Base-by-base conservation (phyloP, 30 jellyfish, hydroid and myxozoan genomes). In the Nemopilema nomurai region DNA sequence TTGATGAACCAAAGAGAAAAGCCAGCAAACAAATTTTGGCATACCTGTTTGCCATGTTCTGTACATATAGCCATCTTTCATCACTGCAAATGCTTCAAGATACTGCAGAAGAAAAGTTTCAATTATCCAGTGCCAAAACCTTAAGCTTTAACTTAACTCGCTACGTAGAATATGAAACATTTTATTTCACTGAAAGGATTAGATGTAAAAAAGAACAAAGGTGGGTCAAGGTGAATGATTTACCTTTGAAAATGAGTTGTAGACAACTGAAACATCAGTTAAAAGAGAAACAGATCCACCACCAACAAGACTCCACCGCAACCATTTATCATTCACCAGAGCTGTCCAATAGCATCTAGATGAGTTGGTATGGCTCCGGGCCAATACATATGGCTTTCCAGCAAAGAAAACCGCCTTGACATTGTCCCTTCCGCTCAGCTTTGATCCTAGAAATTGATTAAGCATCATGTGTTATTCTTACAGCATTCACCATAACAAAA, bases 31-130 rank as follows among this genome's bases (percentile, higher is more conserved):
- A 41, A 3, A 41, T 3, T 41, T 41, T 41, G 57, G 13, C 88
- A 74, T 29, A 90, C 97, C 89, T 19, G 89, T 67, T 65, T 94
- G 99, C 99, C 99, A 94, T 19, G 97, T 67, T 74, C 99, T 96
- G 84, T 94, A 94, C 90, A 94, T 51, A 70, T 89, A 86, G 25
- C 97, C 96, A 79, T 94, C 97, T 25, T 91, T 80, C 91, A 89
- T 82, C 28, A 94, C 97, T 16, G 91, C 89, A 78, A 81, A 94
- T 49, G 97, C 97, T 64, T 94, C 99, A 81, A 87, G 68, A 51
- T 90, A 80, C 98, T 93, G 32, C 18, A 76, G 52, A 24, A 69
- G 30, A 68, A 84, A 76, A 52, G 20, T 49, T 18, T 18, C 20
- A 52, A 4, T 0, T 4, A 18, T 19, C 8, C 8, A 0, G 28